Evolutionary conservation across 2,888 invertebrate species (phyloP).

Genomic region (Netelia virgata): DNA sequence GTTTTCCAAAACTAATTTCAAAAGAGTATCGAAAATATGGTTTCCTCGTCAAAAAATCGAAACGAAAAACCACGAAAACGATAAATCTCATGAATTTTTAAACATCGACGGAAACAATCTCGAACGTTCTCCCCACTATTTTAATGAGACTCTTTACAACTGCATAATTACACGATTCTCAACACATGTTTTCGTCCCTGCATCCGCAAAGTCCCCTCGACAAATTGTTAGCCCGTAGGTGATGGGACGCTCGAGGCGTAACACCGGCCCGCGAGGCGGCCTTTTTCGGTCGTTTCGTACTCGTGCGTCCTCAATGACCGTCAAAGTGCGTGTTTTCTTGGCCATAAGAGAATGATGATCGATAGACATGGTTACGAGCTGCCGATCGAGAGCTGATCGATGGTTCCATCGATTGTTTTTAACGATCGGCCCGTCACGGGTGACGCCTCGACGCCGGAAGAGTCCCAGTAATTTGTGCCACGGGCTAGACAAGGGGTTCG

Average conservation of each 20-base stretch:
- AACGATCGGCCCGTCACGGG: slow-evolving; percentile 69
- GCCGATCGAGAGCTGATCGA: slow-evolving; percentile 73
- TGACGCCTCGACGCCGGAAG: slow-evolving; percentile 49
- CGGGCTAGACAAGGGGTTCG: slow-evolving; percentile 12
- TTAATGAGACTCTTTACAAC: slow-evolving; percentile 25
- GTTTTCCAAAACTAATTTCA: no score
- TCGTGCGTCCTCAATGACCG: background rate
- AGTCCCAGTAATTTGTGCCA: slow-evolving; percentile 45
- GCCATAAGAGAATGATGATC: slow-evolving; percentile 69
- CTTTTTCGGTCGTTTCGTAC: background rate
- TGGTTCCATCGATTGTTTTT: slow-evolving; percentile 74
- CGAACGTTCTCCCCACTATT: slow-evolving; percentile 1
- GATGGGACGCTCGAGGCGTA: background rate
- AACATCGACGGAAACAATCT: slow-evolving; percentile 10
- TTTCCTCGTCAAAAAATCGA: background rate
- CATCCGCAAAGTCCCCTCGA: background rate
- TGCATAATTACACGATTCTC: slow-evolving; percentile 20
- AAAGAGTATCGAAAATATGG: no score
- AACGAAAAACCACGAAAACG: background rate
- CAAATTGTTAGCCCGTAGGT: background rate
- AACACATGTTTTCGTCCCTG: background rate
- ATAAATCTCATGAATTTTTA: no score
- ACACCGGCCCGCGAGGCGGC: background rate
- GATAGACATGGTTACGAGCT: slow-evolving; percentile 65
- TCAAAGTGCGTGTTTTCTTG: slow-evolving; percentile 27